Evolutionary conservation across 2,113 vertebrate genomes (phyloP).

Genomic region (Rhodinocichla rosea): DNA sequence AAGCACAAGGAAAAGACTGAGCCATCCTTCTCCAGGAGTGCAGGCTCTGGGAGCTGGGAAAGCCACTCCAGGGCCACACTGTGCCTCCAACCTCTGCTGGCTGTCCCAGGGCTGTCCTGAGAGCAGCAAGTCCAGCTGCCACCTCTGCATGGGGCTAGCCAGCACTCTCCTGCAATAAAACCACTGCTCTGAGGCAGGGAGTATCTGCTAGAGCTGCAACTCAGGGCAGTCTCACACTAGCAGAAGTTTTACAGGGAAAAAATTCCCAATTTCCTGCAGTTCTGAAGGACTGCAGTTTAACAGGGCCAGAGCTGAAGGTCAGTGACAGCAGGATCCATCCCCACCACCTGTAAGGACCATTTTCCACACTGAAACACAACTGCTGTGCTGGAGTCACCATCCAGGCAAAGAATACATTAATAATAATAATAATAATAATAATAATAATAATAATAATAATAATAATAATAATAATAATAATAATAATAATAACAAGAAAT

Average conservation of each 20-base stretch:
- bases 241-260: not conserved
- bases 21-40: not conserved
- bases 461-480: too few relatives aligned
- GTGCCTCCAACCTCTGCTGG: not conserved
- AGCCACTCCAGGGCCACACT: not conserved
- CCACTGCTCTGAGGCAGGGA: not conserved
- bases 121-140: not conserved
- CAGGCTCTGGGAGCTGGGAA: not conserved
- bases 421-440: not conserved
- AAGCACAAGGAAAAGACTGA: not conserved
- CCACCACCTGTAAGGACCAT: not conserved
- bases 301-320: not conserved
- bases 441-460: not conserved
- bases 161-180: not conserved
- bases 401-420: not conserved
- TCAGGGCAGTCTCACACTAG: not conserved
- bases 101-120: not conserved
- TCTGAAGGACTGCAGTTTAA: not conserved
- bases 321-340: not conserved
- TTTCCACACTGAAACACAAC: not conserved
- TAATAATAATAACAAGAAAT: not conserved
- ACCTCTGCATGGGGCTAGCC: not conserved
- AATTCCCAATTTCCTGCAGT: rapidly evolving
- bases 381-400: not conserved
- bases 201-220: not conserved